Percentiles rank a stretch among this genome's conserved stretches.
phyloP scores from a whole-genome alignment of 23 tunicate genomes.

The Diplosoma virens region DNA sequence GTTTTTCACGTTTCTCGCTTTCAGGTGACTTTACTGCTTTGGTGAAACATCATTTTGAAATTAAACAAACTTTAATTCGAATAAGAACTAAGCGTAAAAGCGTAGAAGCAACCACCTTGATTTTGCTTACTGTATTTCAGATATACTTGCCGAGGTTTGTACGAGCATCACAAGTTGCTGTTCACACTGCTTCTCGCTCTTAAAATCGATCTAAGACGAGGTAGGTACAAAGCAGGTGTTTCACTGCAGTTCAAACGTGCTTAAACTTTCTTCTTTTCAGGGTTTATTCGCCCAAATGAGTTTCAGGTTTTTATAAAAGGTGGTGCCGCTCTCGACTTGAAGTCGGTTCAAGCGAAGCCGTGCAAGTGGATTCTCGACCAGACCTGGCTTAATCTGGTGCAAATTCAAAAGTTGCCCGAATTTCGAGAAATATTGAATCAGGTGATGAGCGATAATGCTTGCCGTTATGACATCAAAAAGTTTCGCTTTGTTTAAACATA shows the following conservation, averaged over 20 bases:
- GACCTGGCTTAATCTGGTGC: conserved; percentile 96
- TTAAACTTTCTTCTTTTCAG: conserved; percentile 14
- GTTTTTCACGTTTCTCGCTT: conserved; percentile 69
- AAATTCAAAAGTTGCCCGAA: conserved; percentile 91
- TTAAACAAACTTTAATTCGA: no score
- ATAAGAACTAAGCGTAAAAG: no score
- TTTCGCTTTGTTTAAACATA: no score
- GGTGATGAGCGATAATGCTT: no score
- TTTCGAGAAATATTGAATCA: conserved; percentile 97
- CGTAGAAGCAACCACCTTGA: no score
- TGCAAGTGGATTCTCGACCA: conserved; percentile 96
- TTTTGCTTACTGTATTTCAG: conserved; percentile 36
- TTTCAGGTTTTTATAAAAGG: conserved; percentile 97
- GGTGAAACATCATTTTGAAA: no score
- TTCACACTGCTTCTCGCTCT: conserved; percentile 90
- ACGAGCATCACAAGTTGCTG: conserved; percentile 88
- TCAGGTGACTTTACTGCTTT: conserved; percentile 61
- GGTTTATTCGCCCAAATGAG: conserved; percentile 69
- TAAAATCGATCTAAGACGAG: conserved; percentile 88
- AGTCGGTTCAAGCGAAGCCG: conserved; percentile 87
- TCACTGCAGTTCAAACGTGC: neutral
- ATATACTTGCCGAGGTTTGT: conserved; percentile 91
- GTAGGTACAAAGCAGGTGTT: conserved; percentile 13
- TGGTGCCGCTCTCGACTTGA: conserved; percentile 96
- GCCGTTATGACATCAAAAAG: no score